A percentile compares a stretch with the other conserved stretches of the same genome.
These are phyloP conservation scores for Podabrus alpinus DNA, from an alignment of 2,888 invertebrate genomes.

Conservation along the genomic window DNA sequence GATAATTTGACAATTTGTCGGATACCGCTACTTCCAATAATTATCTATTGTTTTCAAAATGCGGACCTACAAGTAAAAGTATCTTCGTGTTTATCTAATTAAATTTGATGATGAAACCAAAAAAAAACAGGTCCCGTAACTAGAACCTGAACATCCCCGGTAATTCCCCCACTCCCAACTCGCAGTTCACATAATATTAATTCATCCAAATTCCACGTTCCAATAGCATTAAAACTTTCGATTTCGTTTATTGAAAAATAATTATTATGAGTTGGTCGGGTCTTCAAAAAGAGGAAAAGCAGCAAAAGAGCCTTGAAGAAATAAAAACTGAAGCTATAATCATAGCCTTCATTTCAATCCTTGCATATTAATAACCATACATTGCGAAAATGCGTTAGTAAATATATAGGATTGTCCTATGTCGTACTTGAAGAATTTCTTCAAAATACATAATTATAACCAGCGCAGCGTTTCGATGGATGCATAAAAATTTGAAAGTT, in stretches of 20 bases:
- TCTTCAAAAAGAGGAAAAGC: not conserved
- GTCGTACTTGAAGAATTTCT: not conserved
- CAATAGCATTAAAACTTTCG: not conserved
- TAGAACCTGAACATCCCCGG: not conserved
- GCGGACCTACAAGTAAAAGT: not conserved
- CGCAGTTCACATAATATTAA: not conserved
- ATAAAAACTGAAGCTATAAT: not conserved
- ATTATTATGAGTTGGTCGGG: not conserved
- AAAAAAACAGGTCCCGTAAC: not conserved
- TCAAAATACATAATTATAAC: not conserved
- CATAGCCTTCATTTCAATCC: not conserved
- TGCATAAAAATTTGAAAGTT: not conserved
- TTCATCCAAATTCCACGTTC: not conserved
- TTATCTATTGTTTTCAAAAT: not conserved
- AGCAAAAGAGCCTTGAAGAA: not conserved
- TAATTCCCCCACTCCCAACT: not conserved
- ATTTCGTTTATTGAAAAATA: not conserved
- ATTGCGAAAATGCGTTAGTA: not conserved
- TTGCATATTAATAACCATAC: not conserved
- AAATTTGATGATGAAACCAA: not conserved
- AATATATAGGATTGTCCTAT: not conserved
- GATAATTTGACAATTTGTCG: not conserved
- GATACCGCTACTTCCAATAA: not conserved
- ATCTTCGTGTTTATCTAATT: not conserved
- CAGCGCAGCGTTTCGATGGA: not conserved